Base-by-base conservation (phyloP, 2,113 vertebrate genomes). In the Meleagris gallopavo region DNA sequence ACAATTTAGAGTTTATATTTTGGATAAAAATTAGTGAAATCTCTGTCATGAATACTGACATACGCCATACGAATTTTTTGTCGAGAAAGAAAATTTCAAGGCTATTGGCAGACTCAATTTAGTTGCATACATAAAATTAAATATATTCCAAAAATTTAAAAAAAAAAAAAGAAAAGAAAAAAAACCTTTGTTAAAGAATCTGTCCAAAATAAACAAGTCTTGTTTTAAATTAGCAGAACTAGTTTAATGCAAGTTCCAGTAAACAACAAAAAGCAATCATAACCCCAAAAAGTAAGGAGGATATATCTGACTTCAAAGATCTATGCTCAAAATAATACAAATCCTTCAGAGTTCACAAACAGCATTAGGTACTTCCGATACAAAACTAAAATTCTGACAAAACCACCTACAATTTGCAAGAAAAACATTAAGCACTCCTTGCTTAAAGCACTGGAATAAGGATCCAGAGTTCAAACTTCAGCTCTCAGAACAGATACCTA, bases 381-480 rank as follows among this genome's bases (percentile, higher is more conserved):
- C 3, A 67, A 57, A 87, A 89, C 43, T n/a, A 70, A 73, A 86
- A 72, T 4, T 72, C 54, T 38, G 34, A 55, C 22, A 92, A 81
- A 94, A 78, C 3, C 20, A 90, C 34, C 43, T 4, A 85, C 9
- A 77, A 4, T 19, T 40, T 20, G 21, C 45, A 93, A 91, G 18
- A 71, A 82, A 79, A 87, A 24, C 0, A 0, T 75, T 32, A 52
- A 55, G 25, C 12, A 10, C 38, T 77, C 71, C 40, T 80, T 4
- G 3, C 27, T 71, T 67, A 41, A 38, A 79, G 64, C 54, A 21
- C 54, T 57, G 25, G 57, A 83, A 18, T 46, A 25, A 64, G 72
- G 64, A 91, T 36, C 55, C 72, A 74, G 50, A 94, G 83, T 83
- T 95, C 85, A 88, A 90, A 61, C 32, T 58, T 55, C 30, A 94